Evolutionary conservation across 2,113 vertebrate species (phyloP), one percentile per base, ranked within the genome.

Genomic region (Struthio camelus): DNA sequence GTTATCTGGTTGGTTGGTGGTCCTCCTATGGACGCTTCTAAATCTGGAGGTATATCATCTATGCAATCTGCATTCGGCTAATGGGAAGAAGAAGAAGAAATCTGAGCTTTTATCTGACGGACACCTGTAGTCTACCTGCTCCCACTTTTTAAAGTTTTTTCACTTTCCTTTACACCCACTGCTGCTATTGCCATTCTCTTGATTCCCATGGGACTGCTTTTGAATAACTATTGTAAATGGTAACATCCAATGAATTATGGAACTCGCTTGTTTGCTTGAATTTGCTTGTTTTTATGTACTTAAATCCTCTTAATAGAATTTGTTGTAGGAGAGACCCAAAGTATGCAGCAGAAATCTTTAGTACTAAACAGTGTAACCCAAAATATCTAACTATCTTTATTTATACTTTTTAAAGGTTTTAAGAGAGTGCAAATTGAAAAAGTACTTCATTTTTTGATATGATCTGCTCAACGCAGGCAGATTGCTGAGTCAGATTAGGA

Each of bases 11-110:
- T 99, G 90, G 98, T 98, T 4, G 98, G 98, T 0, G 98, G 98
- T 13, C 98, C 98, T 66, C 98, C 98, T 77, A 99, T 96, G 23
- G 99, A 99, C 7, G 97, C 98, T 96, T 99, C 99, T 15, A 99
- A 98, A 96, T 99, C 99, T 2, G 98, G 98, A 80, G 99, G 99
- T 64, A 98, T 96, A 61, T 99, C 99, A 11, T 99, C 99, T 83
- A 98, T 98, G 95, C 99, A 99, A 96, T 99, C 99, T 17, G 98
- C 98, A 11, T 98, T 99, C 90, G 99, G 98, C 99, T 99, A 96
- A 22, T 10, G n/a, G 67, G 28, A 62, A 75, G 11, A 77, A 82
- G 90, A 89, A 94, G 30, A 44, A 67, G 67, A 59, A 44, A 51
- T 15, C 5, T 1, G 18, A 87, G 72, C 14, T 79, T 65, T 58